Percentiles rank a stretch among this genome's conserved stretches.
These are phyloP conservation scores for Dryocosmus kuriphilus DNA, from an alignment of 2,888 invertebrate species.

Conservation along the genomic window DNA sequence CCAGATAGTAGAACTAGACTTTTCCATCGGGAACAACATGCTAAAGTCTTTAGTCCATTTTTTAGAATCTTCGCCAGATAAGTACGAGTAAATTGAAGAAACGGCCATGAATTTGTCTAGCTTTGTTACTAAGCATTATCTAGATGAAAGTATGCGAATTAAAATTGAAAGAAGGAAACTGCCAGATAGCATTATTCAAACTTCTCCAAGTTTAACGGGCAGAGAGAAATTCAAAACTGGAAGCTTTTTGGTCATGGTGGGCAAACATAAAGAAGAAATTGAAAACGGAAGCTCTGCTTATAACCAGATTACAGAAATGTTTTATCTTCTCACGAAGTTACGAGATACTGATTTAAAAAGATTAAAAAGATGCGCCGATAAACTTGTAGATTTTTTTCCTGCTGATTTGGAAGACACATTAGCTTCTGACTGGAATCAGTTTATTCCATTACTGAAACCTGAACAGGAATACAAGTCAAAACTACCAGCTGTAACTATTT, in stretches of 20 bases:
- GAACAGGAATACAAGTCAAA: not conserved
- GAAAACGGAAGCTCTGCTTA: conserved; percentile 11
- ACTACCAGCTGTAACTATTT: no score
- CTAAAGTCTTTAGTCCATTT: no score
- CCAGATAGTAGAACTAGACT: conserved; percentile 31
- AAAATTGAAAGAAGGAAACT: no score
- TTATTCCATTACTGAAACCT: conserved; percentile 4
- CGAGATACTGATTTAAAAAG: not conserved
- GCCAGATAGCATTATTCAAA: no score
- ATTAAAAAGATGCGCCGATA: not conserved
- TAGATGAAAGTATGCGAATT: no score
- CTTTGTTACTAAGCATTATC: no score
- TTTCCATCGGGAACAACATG: not conserved
- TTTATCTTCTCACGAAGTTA: not conserved
- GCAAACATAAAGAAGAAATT: not conserved
- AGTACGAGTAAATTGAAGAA: no score
- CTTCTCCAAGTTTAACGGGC: no score
- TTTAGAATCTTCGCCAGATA: no score
- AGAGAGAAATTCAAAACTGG: no score
- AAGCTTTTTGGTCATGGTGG: not conserved
- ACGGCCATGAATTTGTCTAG: no score
- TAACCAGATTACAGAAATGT: not conserved
- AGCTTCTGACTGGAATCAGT: not conserved
- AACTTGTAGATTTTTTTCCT: not conserved
- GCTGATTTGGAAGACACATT: conserved; percentile 14